Percentiles rank a stretch among this genome's conserved stretches.
phyloP scores from a whole-genome alignment of 2,113 vertebrate genomes.

The Caranx ignobilis region DNA sequence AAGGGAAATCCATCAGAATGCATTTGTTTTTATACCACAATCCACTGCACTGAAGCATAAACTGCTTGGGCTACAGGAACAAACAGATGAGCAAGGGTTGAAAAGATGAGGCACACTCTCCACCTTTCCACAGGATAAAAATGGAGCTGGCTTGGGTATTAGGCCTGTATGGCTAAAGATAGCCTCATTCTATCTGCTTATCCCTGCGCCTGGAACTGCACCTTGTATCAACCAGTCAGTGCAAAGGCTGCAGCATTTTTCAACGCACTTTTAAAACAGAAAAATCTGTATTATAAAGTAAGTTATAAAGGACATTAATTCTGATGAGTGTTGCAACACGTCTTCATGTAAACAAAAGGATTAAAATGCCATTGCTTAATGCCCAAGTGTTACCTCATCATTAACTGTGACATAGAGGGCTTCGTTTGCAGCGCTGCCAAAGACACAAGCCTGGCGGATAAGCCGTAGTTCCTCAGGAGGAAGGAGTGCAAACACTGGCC shows the following conservation, averaged over 20 bases:
- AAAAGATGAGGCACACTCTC: constrained; percentile 24
- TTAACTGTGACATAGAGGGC: constrained; percentile 94
- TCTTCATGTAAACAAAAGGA: constrained; percentile 25
- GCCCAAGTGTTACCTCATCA: constrained; percentile 88
- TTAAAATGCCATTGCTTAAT: constrained; percentile 10
- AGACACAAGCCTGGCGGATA: constrained; percentile 95
- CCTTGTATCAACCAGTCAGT: constrained; percentile 12
- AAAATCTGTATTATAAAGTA: constrained; percentile 15
- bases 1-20: constrained; percentile 10
- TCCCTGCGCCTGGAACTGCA: constrained; percentile 52
- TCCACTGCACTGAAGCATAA: background rate
- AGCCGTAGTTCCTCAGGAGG: constrained; percentile 92
- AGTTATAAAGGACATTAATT: constrained; percentile 11
- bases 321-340: background rate
- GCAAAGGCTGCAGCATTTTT: constrained; percentile 19
- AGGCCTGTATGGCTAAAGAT: constrained; percentile 80
- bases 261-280: constrained; percentile 8
- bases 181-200: constrained; percentile 82
- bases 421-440: constrained; percentile 95
- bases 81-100: constrained; percentile 32
- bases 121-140: constrained; percentile 67
- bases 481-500: constrained; percentile 97
- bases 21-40: background rate
- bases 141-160: constrained; percentile 76
- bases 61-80: constrained; percentile 22